Conservation (phyloP, 2,888 invertebrate genomes). For the Tenthredo amoena region DNA sequence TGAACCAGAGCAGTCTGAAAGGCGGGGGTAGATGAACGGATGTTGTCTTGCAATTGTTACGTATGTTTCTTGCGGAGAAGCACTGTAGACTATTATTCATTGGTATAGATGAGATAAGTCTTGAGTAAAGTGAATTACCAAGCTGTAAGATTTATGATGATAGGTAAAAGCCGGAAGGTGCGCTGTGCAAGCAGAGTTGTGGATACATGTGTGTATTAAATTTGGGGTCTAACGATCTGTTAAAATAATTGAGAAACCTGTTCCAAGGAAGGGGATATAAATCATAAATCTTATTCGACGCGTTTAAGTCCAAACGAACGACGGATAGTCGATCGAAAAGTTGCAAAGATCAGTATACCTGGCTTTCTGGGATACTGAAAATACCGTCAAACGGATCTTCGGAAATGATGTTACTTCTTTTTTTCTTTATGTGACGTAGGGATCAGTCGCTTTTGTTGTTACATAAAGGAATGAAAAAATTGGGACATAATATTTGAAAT, state of each 20-base stretch:
- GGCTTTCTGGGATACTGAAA: not conserved
- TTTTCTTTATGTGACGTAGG: not conserved
- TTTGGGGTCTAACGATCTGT: not conserved
- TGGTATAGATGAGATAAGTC: not conserved
- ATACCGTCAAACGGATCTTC: not conserved
- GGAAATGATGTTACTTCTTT: not conserved
- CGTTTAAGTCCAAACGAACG: not conserved
- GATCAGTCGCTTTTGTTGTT: not conserved
- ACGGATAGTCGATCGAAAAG: not conserved
- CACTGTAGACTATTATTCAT: not conserved
- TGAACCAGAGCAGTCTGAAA: not conserved
- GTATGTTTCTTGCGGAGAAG: not conserved
- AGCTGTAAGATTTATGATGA: not conserved
- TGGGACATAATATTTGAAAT: slow-evolving; percentile 5
- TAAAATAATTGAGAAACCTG: not conserved
- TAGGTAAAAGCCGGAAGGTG: not conserved
- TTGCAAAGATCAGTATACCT: not conserved
- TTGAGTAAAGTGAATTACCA: not conserved
- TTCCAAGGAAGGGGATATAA: not conserved
- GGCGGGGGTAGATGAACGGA: not conserved
- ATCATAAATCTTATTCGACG: not conserved
- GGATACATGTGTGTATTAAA: not conserved
- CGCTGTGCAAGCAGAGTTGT: not conserved
- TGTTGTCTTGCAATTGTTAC: not conserved
- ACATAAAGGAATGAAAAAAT: slow-evolving; percentile 11